phyloP scores from a whole-genome alignment of 2,888 invertebrate genomes.

The Julus scandinavius region DNA sequence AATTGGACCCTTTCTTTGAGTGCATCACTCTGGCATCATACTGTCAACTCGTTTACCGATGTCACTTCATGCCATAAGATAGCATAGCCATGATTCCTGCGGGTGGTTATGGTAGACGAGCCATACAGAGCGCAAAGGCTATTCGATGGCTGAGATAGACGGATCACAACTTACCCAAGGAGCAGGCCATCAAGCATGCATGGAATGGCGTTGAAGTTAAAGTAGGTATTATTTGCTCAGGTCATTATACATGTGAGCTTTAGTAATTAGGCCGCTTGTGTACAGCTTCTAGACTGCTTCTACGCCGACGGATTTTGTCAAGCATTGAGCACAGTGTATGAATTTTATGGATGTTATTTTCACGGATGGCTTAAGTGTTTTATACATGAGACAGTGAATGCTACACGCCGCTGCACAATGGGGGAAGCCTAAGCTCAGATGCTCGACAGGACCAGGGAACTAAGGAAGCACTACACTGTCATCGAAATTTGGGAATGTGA shows the following conservation, averaged over 20 bases:
- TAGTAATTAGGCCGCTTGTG: neutral
- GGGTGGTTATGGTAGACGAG: neutral
- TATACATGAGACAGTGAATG: neutral
- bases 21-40: constrained; percentile 9
- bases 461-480: too few species aligned
- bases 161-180: too few species aligned
- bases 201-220: neutral
- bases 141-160: neutral
- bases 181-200: too few species aligned
- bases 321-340: constrained; percentile 56
- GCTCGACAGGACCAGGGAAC: too few species aligned
- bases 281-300: neutral
- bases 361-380: constrained; percentile 60
- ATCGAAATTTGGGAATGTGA: constrained; percentile 61
- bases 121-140: neutral
- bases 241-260: neutral
- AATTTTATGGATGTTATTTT: constrained; percentile 59
- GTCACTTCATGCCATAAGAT: neutral
- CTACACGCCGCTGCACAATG: constrained; percentile 46
- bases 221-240: neutral
- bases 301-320: neutral
- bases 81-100: neutral
- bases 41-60: neutral
- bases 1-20: neutral
- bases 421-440: constrained; percentile 55